A percentile compares a stretch with the other conserved stretches of the same genome.
phyloP scores from a whole-genome alignment of 1,140 invertebrate genomes.

The Drosophila neocordata region DNA sequence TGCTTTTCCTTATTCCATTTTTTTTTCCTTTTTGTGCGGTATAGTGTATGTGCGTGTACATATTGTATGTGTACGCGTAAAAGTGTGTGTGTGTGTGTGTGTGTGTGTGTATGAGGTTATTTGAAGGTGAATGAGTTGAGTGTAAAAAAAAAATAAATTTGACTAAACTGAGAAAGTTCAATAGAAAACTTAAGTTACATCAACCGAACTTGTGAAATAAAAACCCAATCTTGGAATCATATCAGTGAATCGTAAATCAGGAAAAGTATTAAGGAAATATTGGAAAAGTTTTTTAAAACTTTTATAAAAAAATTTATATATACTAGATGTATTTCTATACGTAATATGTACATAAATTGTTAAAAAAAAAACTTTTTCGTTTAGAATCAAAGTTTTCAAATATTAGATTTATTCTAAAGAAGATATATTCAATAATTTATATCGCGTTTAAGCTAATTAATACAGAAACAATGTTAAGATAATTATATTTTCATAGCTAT shows the following conservation, averaged over 20 bases:
- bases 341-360: too few relatives aligned
- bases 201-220: neutral
- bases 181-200: neutral
- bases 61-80: neutral
- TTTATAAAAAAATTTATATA: too few relatives aligned
- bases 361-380: too few relatives aligned
- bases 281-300: too few relatives aligned
- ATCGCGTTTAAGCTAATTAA: too few relatives aligned
- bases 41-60: neutral
- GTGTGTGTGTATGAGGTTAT: constrained; percentile 3
- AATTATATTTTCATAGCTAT: too few relatives aligned
- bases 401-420: too few relatives aligned
- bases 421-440: too few relatives aligned
- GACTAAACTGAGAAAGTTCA: neutral
- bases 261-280: neutral
- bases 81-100: neutral
- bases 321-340: too few relatives aligned
- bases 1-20: constrained; percentile 2
- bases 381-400: too few relatives aligned
- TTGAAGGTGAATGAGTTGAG: constrained; percentile 1
- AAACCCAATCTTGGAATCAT: neutral
- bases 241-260: neutral
- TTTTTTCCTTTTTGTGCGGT: neutral
- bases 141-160: constrained; percentile 1
- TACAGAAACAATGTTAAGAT: too few relatives aligned